Base-by-base conservation (phyloP, 2,113 vertebrate genomes). In the Cottus gobio region DNA sequence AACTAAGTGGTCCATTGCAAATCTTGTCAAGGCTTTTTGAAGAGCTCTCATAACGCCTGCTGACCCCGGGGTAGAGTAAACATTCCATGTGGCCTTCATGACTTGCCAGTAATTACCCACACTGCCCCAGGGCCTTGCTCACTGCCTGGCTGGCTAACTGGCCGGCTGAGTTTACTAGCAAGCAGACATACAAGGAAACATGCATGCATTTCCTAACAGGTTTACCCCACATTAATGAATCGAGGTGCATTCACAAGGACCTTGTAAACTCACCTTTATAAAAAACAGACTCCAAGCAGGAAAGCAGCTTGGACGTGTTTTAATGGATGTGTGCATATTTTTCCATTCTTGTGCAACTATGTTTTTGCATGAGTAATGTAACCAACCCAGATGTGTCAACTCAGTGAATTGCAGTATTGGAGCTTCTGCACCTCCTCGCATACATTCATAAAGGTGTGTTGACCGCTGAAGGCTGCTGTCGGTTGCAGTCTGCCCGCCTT, bases 51-150 rank as follows among this genome's bases (percentile, higher is more conserved):
- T 85, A 87, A 91, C 28, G 67, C 77, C 65, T 80, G 72, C 69
- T 93, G 93, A 94, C 91, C 94, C 87, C 71, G 42, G 82, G 92
- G 91, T 89, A 91, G 89, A 83, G 88, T 93, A 95, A 95, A 94
- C 93, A 94, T 94, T 93, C 90, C 88, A 92, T 94, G 90, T 94
- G 91, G 87, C 93, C 93, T 94, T 94, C 90, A 92, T 95, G 93
- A 93, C 89, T 93, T 22, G 87, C 82, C 75, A 90, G 92, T 91
- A 94, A 95, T 95, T 94, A 95, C 88, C 90, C 90, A 93, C 80
- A 83, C 71, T 90, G 89, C 93, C 93, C 90, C 66, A 70, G 90
- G 93, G 93, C 87, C 42, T 76, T 39, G 52, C 90, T 82, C 60
- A 20, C 71, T 85, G 82, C 86, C 81, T 80, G 75, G 31, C 84